Conservation (phyloP, 2,797 vertebrate species). For the Labroides dimidiatus region DNA sequence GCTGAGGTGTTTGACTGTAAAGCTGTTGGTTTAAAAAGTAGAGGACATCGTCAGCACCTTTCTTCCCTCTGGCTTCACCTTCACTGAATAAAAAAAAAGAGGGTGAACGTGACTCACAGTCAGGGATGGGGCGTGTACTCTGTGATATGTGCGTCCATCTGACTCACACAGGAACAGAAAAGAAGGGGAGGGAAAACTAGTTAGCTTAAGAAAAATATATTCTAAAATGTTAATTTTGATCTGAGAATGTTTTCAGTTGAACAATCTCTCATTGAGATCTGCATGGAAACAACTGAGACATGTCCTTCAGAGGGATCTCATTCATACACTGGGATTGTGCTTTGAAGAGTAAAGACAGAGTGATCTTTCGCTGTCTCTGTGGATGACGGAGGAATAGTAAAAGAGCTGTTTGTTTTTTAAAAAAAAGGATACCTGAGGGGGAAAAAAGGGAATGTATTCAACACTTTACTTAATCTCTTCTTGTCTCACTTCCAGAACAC, state of each 20-base stretch:
- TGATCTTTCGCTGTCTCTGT: no score
- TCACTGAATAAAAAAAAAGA: slow-evolving; percentile 26
- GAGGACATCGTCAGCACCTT: neutral
- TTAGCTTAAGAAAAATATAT: neutral
- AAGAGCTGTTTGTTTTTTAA: no score
- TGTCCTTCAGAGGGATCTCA: no score
- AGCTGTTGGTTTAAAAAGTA: neutral
- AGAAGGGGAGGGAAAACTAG: neutral
- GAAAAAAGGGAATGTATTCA: no score
- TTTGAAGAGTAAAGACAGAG: no score
- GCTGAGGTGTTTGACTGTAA: neutral
- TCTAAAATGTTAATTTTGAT: no score
- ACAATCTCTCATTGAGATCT: no score
- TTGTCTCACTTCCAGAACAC: slow-evolving; percentile 9
- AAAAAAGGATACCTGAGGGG: no score
- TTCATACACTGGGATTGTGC: no score
- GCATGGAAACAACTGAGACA: no score
- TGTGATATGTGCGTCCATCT: slow-evolving; percentile 15
- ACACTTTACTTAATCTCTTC: neutral
- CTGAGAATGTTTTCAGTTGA: no score
- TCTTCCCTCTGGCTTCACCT: slow-evolving; percentile 5
- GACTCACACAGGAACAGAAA: slow-evolving; percentile 33
- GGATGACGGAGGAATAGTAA: no score
- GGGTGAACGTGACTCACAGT: slow-evolving; percentile 36
- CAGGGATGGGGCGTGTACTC: slow-evolving; percentile 15